Evolutionary conservation across 1,140 invertebrate genomes (phyloP), one percentile per base, ranked within the genome.

Genomic region (Neodiprion virginianus): DNA sequence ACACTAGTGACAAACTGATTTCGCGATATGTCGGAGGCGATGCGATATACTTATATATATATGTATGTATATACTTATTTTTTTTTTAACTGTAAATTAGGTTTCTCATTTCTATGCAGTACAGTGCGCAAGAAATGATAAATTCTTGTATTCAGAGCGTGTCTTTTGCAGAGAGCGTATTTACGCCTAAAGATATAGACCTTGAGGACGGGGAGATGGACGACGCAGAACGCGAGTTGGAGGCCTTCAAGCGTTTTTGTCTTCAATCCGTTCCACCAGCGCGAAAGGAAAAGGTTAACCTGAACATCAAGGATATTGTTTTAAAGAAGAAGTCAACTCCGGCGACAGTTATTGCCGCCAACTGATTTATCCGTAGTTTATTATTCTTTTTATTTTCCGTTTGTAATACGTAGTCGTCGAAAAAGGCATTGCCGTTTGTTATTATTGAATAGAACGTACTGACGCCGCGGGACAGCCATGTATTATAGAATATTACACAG

Each of bases 161-260:
- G 78, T 88, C 81, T 87, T 88, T 91, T 92, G 77, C 89, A 93
- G 94, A 94, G 86, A 94, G 92, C 84, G 92, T 95, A 81, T 95
- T 95, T 88, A 91, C 92, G 79, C 94, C 94, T 70, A 93, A 93
- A 89, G 92, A 94, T 85, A 92, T 93, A 85, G 93, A 93, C 86
- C 87, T 94, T 74, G 93, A 94, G 84, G 92, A 93, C 82, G 92
- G 92, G 17, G 93, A 94, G 78, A 90, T 95, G 86, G 94, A 95
- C 86, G 93, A 94, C 76, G 91, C 91, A 66, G 94, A 95, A 79
- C 88, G 92, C 65, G 94, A 95, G 84, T 84, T 95, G 76, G 94
- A 95, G 85, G 93, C 93, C 65, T 95, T 95, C 85, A 95, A 95
- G 85, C 90, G 93, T 78, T 95, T 95, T 86, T 95, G 94, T 79